phyloP scores from a whole-genome alignment of 2,797 vertebrate species.

The Gymnothorax javanicus region DNA sequence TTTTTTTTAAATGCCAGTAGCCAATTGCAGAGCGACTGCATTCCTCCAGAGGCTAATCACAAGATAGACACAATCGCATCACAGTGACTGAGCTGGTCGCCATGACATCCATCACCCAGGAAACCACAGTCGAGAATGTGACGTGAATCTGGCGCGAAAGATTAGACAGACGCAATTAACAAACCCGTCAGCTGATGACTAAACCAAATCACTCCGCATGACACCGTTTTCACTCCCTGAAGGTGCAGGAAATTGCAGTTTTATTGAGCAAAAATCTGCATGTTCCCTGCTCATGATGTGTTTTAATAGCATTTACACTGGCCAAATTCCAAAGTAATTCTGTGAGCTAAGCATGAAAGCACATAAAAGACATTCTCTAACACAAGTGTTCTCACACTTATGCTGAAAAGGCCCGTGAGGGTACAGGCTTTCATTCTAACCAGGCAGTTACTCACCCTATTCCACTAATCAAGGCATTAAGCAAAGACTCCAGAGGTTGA shows the following conservation, averaged over 20 bases:
- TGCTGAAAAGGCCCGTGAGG: no score
- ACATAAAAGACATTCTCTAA: no score
- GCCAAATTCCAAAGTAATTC: no score
- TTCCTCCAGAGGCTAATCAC: not conserved
- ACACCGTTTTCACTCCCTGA: not conserved
- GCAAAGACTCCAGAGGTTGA: no score
- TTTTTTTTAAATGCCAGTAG: not conserved
- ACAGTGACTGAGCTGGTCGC: conserved; percentile 1
- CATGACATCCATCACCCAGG: conserved; percentile 21
- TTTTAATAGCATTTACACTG: no score
- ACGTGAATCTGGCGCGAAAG: not conserved
- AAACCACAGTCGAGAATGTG: not conserved
- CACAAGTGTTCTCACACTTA: no score
- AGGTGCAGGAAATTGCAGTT: not conserved
- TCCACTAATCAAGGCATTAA: no score
- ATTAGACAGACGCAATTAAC: not conserved
- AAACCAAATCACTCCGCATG: not conserved
- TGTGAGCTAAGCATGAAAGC: no score
- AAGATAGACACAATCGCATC: not conserved
- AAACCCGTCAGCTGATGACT: not conserved
- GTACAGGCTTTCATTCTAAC: no score
- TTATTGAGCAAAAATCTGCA: no score
- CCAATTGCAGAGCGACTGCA: not conserved
- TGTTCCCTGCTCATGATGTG: no score
- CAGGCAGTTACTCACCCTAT: no score